These are phyloP conservation scores for Protodeltote pygarga DNA, from an alignment of 2,888 invertebrate species.

Conservation along the genomic window DNA sequence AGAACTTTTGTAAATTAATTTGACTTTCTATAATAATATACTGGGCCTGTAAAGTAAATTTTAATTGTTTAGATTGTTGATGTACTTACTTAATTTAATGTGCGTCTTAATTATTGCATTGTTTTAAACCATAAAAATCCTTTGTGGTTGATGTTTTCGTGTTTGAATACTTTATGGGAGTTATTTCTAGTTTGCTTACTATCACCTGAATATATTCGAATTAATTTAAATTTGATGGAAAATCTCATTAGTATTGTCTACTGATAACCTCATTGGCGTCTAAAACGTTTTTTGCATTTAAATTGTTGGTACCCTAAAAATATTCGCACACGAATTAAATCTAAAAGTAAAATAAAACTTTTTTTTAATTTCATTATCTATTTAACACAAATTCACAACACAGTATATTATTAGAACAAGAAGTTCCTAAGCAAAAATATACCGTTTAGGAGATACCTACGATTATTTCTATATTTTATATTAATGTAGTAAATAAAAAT, in stretches of 20 bases:
- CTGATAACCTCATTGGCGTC: too few relatives aligned
- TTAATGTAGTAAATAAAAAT: constrained; percentile 72
- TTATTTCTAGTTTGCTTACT: too few relatives aligned
- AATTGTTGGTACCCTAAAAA: too few relatives aligned
- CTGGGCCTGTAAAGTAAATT: constrained; percentile 7
- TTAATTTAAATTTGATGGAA: too few relatives aligned
- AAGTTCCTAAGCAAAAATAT: constrained; percentile 79
- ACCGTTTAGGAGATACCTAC: constrained; percentile 70
- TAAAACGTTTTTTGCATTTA: too few relatives aligned
- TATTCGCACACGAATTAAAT: too few relatives aligned
- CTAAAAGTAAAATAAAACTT: too few relatives aligned
- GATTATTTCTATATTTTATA: constrained; percentile 75
- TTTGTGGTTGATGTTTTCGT: too few relatives aligned
- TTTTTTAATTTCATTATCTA: neutral
- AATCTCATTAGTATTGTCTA: too few relatives aligned
- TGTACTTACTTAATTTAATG: constrained; percentile 46
- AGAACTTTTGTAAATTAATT: neutral
- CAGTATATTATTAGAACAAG: constrained; percentile 77
- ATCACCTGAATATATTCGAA: too few relatives aligned
- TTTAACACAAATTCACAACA: constrained; percentile 19
- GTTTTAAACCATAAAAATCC: neutral
- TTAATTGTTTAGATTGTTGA: constrained; percentile 24
- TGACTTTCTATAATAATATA: constrained; percentile 3
- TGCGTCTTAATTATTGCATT: constrained; percentile 1
- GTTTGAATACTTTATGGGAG: too few relatives aligned